Conservation (phyloP, 2,113 vertebrate species). For the Charina bottae region DNA sequence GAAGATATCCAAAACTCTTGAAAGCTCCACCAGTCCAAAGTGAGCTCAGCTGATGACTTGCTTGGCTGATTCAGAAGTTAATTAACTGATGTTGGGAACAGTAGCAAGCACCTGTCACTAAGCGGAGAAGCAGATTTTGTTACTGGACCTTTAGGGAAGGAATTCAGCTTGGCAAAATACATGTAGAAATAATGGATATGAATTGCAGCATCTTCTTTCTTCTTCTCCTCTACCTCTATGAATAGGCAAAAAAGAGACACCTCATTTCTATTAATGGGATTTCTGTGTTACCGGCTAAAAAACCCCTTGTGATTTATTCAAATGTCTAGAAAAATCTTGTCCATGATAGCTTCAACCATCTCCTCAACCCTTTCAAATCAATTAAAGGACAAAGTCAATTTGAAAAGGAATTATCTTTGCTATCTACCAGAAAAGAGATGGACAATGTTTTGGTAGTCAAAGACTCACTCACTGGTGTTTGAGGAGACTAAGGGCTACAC, state of each 20-base stretch:
- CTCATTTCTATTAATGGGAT: neutral
- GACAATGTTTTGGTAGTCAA: neutral
- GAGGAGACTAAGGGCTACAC: neutral
- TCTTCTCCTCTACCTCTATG: neutral
- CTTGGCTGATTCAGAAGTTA: conserved; percentile 24
- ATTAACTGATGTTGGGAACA: conserved; percentile 20
- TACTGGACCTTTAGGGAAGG: neutral
- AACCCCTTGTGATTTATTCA: neutral
- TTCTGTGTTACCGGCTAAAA: neutral
- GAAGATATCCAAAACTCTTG: neutral
- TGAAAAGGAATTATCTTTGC: neutral
- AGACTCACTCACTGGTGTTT: neutral
- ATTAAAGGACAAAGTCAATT: neutral
- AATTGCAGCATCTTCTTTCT: neutral
- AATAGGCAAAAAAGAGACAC: neutral
- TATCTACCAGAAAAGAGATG: neutral
- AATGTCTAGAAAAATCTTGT: neutral
- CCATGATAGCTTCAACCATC: neutral
- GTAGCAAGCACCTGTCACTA: conserved; percentile 28
- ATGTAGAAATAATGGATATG: neutral
- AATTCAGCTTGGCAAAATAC: neutral
- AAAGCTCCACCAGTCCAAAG: neutral
- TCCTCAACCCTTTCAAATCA: neutral
- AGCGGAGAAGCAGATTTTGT: conserved; percentile 19
- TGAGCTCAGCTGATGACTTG: conserved; percentile 17